These are phyloP conservation scores for Mayetiola destructor DNA, from an alignment of 2,888 invertebrate genomes.

Conservation along the genomic window DNA sequence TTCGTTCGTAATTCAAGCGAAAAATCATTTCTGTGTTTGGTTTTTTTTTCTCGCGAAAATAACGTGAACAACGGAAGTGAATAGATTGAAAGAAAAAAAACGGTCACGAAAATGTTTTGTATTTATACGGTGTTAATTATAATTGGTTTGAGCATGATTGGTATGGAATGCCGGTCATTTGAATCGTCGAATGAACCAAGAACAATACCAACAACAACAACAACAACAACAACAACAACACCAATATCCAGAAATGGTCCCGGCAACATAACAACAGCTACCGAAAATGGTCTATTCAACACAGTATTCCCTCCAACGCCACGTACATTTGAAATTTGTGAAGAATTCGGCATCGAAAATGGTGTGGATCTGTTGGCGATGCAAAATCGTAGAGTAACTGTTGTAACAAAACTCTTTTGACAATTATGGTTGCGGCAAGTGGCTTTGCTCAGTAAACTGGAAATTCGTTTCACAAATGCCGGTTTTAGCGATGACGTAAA, in stretches of 20 bases:
- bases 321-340: background rate
- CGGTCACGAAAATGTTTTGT: background rate
- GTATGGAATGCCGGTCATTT: background rate
- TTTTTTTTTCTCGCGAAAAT: too few relatives aligned
- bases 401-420: conserved; percentile 12
- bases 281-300: background rate
- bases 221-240: background rate
- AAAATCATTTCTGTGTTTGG: too few relatives aligned
- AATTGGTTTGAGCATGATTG: background rate
- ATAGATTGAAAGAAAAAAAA: too few relatives aligned
- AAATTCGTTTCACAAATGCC: conserved; percentile 8
- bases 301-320: background rate
- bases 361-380: background rate
- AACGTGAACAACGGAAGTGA: too few relatives aligned
- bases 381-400: background rate
- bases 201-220: background rate
- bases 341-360: background rate
- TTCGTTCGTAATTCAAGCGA: too few relatives aligned
- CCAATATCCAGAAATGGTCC: background rate
- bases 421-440: conserved; percentile 10
- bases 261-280: background rate
- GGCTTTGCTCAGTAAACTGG: conserved; percentile 8
- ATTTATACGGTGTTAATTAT: background rate
- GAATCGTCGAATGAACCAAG: background rate
- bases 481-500: background rate